These are phyloP conservation scores for Rhagium mordax DNA, from an alignment of 2,888 invertebrate species.

Conservation along the genomic window DNA sequence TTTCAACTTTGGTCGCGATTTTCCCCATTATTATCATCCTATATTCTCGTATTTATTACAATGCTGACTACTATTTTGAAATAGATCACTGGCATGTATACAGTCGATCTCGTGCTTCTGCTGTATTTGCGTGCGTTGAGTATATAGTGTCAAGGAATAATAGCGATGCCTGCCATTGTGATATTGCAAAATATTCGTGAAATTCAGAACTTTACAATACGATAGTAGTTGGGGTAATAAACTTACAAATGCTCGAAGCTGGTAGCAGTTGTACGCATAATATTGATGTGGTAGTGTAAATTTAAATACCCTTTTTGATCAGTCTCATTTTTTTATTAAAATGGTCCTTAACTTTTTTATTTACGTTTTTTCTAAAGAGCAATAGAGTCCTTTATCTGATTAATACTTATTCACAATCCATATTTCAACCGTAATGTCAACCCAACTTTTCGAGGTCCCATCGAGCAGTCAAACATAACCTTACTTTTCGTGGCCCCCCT, in stretches of 20 bases:
- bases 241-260: neutral
- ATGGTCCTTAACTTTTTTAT: no score
- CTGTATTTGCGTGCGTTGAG: neutral
- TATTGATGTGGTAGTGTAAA: no score
- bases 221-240: neutral
- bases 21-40: neutral
- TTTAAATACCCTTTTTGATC: no score
- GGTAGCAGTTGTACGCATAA: no score
- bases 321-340: no score
- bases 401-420: no score
- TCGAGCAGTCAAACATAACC: no score
- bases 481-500: no score
- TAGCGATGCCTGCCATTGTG: neutral
- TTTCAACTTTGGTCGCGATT: neutral
- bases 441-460: no score
- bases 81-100: neutral
- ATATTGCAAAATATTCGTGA: neutral
- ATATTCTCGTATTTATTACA: neutral
- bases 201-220: neutral
- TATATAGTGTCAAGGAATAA: neutral
- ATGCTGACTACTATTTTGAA: neutral
- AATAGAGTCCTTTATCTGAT: no score
- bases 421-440: no score
- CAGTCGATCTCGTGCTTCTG: neutral
- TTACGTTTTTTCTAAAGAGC: no score